A percentile compares a stretch with the other conserved stretches of the same genome.
Conservation (phyloP, 2,797 vertebrate species). For the Poecilia gillii region DNA sequence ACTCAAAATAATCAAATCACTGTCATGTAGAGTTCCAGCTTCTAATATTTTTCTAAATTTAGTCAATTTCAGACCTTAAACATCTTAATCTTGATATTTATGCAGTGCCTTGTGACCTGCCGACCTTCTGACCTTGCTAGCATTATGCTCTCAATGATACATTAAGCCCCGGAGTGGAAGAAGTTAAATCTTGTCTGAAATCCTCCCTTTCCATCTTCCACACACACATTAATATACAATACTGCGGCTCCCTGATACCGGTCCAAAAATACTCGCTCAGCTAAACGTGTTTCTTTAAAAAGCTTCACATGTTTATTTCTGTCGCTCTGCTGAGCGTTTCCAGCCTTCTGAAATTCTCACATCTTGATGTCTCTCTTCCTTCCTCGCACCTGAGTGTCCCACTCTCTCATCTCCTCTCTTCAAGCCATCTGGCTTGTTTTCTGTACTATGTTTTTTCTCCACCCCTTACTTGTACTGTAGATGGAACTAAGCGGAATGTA, state of each 20-base stretch:
- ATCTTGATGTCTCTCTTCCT: slow-evolving; percentile 51
- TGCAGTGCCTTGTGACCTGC: neutral
- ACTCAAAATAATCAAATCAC: slow-evolving; percentile 34
- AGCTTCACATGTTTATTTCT: slow-evolving; percentile 58
- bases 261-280: slow-evolving; percentile 57
- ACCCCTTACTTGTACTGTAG: slow-evolving; percentile 12
- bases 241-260: slow-evolving; percentile 8
- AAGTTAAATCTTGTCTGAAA: slow-evolving; percentile 15
- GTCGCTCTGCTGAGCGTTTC: slow-evolving; percentile 37
- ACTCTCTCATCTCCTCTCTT: slow-evolving; percentile 41
- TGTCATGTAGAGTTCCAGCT: slow-evolving; percentile 26
- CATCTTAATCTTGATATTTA: neutral
- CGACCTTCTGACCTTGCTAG: slow-evolving; percentile 20
- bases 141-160: slow-evolving; percentile 33
- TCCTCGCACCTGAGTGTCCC: slow-evolving; percentile 29
- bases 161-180: slow-evolving; percentile 7
- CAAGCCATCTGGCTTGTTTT: slow-evolving; percentile 56
- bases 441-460: slow-evolving; percentile 21
- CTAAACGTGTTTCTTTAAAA: slow-evolving; percentile 35
- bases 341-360: slow-evolving; percentile 52
- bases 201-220: slow-evolving; percentile 20
- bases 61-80: slow-evolving; percentile 30
- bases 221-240: slow-evolving; percentile 4
- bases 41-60: slow-evolving; percentile 40
- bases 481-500: slow-evolving; percentile 19